Base-by-base conservation (phyloP, 2,797 vertebrate species). In the Amazona finschi region DNA sequence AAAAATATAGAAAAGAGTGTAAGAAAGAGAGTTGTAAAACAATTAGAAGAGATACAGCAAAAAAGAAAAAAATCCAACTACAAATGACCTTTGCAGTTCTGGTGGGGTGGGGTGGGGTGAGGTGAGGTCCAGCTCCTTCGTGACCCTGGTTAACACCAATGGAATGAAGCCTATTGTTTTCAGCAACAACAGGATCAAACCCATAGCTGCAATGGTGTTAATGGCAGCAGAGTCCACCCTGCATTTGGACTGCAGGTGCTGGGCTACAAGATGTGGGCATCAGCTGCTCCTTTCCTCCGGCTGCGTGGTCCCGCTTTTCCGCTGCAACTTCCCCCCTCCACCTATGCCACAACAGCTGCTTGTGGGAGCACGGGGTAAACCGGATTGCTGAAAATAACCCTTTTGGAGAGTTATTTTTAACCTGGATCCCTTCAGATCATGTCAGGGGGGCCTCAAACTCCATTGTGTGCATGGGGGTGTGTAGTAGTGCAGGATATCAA, bases 251-350 rank as follows among this genome's bases (percentile, higher is more conserved):
- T 65, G 52, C 30, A 1, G 2, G 55, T 1, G 3, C 28, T 2
- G 2, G 33, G 13, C 18, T 75, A 55, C 47, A 24, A 31, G 36
- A 43, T 2, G 0, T 3, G 69, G 88, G n/a, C 41, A 64, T 27
- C 91, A 71, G 44, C 87, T 91, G 38, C 85, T 77, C 49, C 62
- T 33, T 50, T 72, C 89, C 93, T 61, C 89, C 61, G 30, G n/a
- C 50, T 79, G 96, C 43, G 70, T 90, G 91, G 88, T 76, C 55
- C 90, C 3, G 22, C 52, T 41, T 73, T 95, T 96, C 95, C 83
- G n/a, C 73, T 8, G n/a, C 66, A 4, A 47, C 39, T 49, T 44
- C 33, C 44, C 24, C 8, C 27, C 67, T 30, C 53, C 85, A 36
- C 75, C 60, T 65, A 16, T 47, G 65, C 52, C 82, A 11, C 66